phyloP scores from a whole-genome alignment of 2,888 invertebrate genomes.

The Acrocyrtus sp. region DNA sequence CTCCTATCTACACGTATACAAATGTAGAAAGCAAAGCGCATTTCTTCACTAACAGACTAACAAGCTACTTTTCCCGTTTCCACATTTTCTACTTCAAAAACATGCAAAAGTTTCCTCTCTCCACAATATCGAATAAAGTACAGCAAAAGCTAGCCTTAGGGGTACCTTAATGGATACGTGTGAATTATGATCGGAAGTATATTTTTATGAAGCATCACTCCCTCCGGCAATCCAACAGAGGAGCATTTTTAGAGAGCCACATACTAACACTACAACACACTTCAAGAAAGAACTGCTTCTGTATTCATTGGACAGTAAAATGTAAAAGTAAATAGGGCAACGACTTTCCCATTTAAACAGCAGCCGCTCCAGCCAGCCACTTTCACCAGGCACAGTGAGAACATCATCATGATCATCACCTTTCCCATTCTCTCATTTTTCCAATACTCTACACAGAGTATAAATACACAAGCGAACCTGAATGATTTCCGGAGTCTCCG shows the following conservation, averaged over 20 bases:
- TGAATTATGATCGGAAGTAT: constrained; percentile 53
- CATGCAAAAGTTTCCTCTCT: too few species aligned
- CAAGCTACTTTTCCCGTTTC: too few species aligned
- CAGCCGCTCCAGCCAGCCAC: too few species aligned
- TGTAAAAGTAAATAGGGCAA: constrained; percentile 41
- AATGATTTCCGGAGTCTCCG: constrained; percentile 59
- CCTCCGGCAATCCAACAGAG: constrained; percentile 42
- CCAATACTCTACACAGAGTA: neutral
- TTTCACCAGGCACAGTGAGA: too few species aligned
- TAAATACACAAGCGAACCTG: constrained; percentile 38
- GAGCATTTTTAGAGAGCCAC: too few species aligned
- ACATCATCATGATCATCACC: neutral
- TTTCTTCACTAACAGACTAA: too few species aligned
- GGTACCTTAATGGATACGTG: constrained; percentile 46
- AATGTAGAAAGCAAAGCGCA: too few species aligned
- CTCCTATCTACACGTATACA: too few species aligned
- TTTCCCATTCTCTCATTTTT: too few species aligned
- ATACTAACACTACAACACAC: too few species aligned
- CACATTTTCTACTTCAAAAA: too few species aligned
- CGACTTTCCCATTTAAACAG: constrained; percentile 17
- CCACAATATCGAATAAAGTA: too few species aligned
- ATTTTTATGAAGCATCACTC: constrained; percentile 53
- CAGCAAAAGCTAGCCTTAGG: constrained; percentile 50
- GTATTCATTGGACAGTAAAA: constrained; percentile 35
- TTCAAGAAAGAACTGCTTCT: neutral